phyloP scores from a whole-genome alignment of 2,113 vertebrate species.

The Cinclus mexicanus region DNA sequence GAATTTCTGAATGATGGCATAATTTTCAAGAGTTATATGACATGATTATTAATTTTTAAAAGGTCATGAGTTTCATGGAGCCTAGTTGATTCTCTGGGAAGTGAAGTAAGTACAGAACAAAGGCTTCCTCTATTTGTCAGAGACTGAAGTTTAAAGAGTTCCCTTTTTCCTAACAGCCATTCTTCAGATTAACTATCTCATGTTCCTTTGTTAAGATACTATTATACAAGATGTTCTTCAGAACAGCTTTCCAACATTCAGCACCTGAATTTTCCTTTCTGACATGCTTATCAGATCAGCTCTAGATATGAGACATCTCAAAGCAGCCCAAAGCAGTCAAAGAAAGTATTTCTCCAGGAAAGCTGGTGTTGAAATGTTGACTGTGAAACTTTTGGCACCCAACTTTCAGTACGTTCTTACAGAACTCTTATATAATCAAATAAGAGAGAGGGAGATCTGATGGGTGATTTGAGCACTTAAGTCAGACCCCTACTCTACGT shows the following conservation, averaged over 20 bases:
- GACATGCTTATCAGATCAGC: background rate
- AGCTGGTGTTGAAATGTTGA: background rate
- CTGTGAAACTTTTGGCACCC: background rate
- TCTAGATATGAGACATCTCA: background rate
- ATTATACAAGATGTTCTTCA: background rate
- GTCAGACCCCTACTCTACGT: background rate
- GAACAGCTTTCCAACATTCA: background rate
- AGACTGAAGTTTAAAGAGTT: background rate
- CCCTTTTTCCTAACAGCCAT: background rate
- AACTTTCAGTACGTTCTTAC: background rate
- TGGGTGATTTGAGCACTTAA: background rate
- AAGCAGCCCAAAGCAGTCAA: background rate
- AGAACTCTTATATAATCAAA: background rate
- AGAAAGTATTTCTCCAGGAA: background rate
- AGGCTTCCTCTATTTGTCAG: background rate
- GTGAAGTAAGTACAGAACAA: background rate
- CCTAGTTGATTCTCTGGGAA: background rate
- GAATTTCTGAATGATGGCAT: background rate
- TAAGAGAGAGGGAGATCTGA: background rate
- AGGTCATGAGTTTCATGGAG: background rate
- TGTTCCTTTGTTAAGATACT: background rate
- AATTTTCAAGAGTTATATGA: background rate
- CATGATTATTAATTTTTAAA: background rate
- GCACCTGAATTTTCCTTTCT: background rate
- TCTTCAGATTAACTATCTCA: background rate